These are phyloP conservation scores for Ivindomyrus marchei DNA, from an alignment of 2,113 vertebrate genomes.

Conservation along the genomic window DNA sequence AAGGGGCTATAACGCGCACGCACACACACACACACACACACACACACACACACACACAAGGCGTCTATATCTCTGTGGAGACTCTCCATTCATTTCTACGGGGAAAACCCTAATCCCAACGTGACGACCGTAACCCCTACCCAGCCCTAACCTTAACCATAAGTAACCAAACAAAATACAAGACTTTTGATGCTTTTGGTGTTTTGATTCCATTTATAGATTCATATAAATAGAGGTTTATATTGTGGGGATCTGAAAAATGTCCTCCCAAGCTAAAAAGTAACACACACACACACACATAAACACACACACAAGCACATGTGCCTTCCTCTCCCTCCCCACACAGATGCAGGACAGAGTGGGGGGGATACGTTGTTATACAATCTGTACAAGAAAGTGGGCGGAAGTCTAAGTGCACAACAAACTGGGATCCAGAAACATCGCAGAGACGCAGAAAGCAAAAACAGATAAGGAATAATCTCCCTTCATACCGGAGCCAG, in stretches of 20 bases:
- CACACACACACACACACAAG: no score
- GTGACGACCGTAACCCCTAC: background rate
- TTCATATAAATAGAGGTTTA: no score
- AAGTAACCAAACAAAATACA: background rate
- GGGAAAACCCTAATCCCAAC: background rate
- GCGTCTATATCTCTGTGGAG: background rate
- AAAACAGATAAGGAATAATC: background rate
- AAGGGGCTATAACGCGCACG: background rate
- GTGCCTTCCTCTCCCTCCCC: background rate
- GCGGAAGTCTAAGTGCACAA: background rate
- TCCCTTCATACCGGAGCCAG: background rate
- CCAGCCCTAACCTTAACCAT: background rate
- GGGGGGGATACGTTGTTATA: background rate
- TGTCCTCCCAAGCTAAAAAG: no score
- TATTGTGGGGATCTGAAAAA: no score
- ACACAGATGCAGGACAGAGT: background rate
- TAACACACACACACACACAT: background rate
- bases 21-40: background rate
- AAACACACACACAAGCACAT: background rate
- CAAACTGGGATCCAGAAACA: background rate
- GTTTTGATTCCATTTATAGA: background rate
- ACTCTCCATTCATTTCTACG: background rate
- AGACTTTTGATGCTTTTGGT: background rate
- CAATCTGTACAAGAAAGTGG: slow-evolving; percentile 4
- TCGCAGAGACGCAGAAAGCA: background rate